These are phyloP conservation scores for Pseudomugil gertrudae DNA, from an alignment of 2,797 vertebrate species.

Conservation along the genomic window DNA sequence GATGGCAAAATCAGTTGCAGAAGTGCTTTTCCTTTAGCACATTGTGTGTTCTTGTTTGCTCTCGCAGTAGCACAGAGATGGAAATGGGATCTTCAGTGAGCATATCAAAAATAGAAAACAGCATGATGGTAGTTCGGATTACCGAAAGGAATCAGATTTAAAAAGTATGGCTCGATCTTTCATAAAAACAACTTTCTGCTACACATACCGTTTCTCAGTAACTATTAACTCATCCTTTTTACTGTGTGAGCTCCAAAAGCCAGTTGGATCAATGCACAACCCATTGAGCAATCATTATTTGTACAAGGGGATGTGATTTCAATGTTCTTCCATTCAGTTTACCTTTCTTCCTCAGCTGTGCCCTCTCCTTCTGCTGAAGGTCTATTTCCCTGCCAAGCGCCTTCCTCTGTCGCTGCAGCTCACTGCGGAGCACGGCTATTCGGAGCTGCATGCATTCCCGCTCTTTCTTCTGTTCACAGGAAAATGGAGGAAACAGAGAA, in stretches of 20 bases:
- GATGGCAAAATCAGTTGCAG: conserved; percentile 24
- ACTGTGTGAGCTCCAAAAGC: not conserved
- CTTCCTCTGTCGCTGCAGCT: conserved; percentile 93
- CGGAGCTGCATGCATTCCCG: conserved; percentile 94
- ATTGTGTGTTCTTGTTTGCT: conserved; percentile 1
- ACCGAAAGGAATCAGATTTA: not conserved
- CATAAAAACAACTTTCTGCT: not conserved
- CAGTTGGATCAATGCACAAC: not conserved
- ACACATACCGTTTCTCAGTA: not conserved
- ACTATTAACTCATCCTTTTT: not conserved
- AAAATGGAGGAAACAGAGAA: conserved; percentile 31
- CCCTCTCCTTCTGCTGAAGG: conserved; percentile 87
- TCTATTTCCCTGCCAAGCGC: conserved; percentile 89
- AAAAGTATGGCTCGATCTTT: not conserved
- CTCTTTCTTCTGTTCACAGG: conserved; percentile 89
- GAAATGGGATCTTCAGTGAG: not conserved
- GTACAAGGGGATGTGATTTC: conserved; percentile 3
- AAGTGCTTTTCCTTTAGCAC: conserved; percentile 8
- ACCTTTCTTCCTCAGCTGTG: conserved; percentile 89
- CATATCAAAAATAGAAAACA: not conserved
- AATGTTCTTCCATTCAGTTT: conserved; percentile 20
- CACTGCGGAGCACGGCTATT: conserved; percentile 90
- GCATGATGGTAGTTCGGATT: not conserved
- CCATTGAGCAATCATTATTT: not conserved
- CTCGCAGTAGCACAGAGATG: not conserved